Conservation (phyloP, 2,797 vertebrate genomes). For the Chelon labrosus region DNA sequence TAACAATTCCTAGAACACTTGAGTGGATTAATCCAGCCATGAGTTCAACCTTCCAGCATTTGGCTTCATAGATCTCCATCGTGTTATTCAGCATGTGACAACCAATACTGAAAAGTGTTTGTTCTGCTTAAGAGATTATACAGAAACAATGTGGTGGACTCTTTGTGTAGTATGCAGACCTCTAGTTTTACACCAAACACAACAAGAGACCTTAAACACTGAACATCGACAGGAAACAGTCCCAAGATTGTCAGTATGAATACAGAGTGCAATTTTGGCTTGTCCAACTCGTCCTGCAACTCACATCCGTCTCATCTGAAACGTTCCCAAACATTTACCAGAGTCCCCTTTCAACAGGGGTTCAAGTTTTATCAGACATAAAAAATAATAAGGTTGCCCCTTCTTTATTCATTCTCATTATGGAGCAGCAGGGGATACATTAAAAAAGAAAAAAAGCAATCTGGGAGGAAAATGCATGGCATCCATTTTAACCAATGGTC, state of each 20-base stretch:
- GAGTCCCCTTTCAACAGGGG: constrained; percentile 25
- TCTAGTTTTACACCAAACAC: constrained; percentile 27
- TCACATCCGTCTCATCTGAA: constrained; percentile 12
- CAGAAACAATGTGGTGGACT: constrained; percentile 28
- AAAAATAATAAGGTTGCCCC: constrained; percentile 48
- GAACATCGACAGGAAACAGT: constrained; percentile 33
- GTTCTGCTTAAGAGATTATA: constrained; percentile 18
- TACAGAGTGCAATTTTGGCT: constrained; percentile 49
- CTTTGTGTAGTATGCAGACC: constrained; percentile 35
- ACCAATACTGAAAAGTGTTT: constrained; percentile 10
- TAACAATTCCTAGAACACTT: not conserved
- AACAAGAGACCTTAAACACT: constrained; percentile 26
- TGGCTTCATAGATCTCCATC: constrained; percentile 42
- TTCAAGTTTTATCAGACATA: constrained; percentile 79
- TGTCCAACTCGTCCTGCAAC: constrained; percentile 18
- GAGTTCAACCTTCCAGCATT: constrained; percentile 36
- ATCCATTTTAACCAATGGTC: constrained; percentile 59
- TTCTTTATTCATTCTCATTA: constrained; percentile 77
- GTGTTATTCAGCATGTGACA: constrained; percentile 15
- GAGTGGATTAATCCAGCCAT: constrained; percentile 8
- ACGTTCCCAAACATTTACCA: constrained; percentile 34
- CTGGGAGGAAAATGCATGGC: constrained; percentile 60
- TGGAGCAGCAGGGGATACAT: constrained; percentile 68
- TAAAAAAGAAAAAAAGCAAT: constrained; percentile 58
- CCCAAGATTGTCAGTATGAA: constrained; percentile 70